Base-by-base conservation (phyloP, 2,888 invertebrate species). In the Furcula furcula region DNA sequence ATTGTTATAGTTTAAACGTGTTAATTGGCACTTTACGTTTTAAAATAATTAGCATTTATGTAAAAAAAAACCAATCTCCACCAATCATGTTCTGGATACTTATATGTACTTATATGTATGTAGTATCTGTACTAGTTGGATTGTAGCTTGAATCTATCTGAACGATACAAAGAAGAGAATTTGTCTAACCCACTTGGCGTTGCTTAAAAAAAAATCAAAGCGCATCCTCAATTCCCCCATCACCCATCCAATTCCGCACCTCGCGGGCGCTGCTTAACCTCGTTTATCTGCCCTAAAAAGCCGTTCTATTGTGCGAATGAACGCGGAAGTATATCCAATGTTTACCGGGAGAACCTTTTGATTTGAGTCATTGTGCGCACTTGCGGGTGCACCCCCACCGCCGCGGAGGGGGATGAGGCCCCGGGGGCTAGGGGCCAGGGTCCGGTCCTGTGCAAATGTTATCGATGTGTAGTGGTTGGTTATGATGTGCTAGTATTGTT, bases 311-410 rank as follows among this genome's bases (percentile, higher is more conserved):
- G 46, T 51, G 48, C 34, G 46, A 62, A 55, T 55, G 46, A 47
- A 57, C 47, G 50, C 49, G 67, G 64, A 66, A 66, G 64, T 60
- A 54, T 60, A 45, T 61, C 61, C 67, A 62, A 62, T 65, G 66
- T 66, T 65, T 60, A 66, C 62, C 55, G 54, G 60, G 58, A n/a
- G n/a, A 63, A 64, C 65, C 66, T 69, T 71, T 65, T 67, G 65
- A 66, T 71, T 67, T 65, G 62, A 65, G 66, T 71, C 64, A 69
- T 69, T 70, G 75, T 66, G 69, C 71, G 67, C 70, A 70, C 67
- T 67, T 59, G 55, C 40, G 51, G 52, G 43, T 33, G 34, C n/a
- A n/a, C 30, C 22, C 26, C 23, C 43, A 6, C 36, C 43, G 35
- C 43, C 38, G 28, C 32, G 36, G 54, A 29, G 39, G 34, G 31